These are phyloP conservation scores for Osedax frankpressi DNA, from an alignment of 2,888 invertebrate genomes.

Conservation along the genomic window DNA sequence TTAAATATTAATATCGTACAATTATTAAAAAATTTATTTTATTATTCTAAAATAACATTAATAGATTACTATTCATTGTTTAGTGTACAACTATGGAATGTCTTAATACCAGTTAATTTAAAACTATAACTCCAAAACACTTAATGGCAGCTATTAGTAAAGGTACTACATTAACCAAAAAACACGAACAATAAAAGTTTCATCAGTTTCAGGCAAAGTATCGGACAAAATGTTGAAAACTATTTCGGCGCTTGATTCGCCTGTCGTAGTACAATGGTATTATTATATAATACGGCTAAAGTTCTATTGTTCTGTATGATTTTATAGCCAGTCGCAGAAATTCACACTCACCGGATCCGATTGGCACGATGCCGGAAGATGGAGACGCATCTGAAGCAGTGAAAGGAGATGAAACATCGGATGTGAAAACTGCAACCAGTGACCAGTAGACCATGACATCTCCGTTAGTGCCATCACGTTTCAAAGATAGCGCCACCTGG, in stretches of 20 bases:
- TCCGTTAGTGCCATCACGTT: constrained; percentile 39
- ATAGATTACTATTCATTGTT: too few relatives aligned
- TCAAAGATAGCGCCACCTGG: constrained; percentile 33
- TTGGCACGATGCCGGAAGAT: constrained; percentile 31
- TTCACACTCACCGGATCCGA: constrained; percentile 36
- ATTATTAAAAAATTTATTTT: too few relatives aligned
- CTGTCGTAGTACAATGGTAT: constrained; percentile 27
- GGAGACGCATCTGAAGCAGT: constrained; percentile 33
- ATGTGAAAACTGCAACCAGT: constrained; percentile 31
- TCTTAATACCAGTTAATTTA: too few relatives aligned
- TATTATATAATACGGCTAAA: neutral
- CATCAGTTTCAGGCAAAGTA: constrained; percentile 37
- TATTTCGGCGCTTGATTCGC: constrained; percentile 32
- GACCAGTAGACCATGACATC: constrained; percentile 36
- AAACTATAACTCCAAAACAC: too few relatives aligned
- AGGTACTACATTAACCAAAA: too few relatives aligned
- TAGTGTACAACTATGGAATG: too few relatives aligned
- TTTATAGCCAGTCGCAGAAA: too few relatives aligned
- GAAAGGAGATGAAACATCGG: neutral
- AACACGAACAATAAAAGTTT: constrained; percentile 24
- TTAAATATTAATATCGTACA: too few relatives aligned
- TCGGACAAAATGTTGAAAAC: constrained; percentile 35
- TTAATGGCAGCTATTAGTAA: too few relatives aligned
- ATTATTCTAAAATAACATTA: too few relatives aligned
- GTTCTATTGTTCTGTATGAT: neutral